Evolutionary conservation across 2,888 invertebrate genomes (phyloP), one percentile per base, ranked within the genome.

Genomic region (Saturnia pavonia): DNA sequence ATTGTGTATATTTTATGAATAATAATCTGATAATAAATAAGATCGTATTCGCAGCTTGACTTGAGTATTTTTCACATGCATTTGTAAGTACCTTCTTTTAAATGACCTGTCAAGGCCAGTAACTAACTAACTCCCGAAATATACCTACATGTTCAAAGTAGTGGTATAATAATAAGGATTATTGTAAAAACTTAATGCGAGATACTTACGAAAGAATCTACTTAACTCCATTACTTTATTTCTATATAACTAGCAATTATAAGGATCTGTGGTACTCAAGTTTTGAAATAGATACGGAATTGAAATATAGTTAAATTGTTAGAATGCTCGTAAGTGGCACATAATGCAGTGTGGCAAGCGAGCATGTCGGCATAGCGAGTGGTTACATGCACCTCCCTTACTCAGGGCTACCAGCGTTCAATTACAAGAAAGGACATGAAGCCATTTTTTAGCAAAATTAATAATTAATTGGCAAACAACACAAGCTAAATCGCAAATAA

Each of bases 271-370:
- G 25, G 42, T 65, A 40, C 42, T 45, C 43, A 71, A n/a, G 54
- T 71, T 71, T 71, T 65, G 71, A 68, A 51, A 66, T 71, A 71
- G 22, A 75, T 67, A 69, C 72, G 74, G 72, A 74, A 77, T 78
- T 74, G 74, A 75, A 79, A 79, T 76, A 75, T 74, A 79, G 72
- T 79, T 75, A 76, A 84, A 81, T 81, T 80, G 82, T 81, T 80
- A 80, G 82, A 84, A 76, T 73, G 74, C 78, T 78, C 73, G 81
- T 84, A 88, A 89, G 86, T 87, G 81, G 86, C 84, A 84, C 85
- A 86, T 87, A 86, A 86, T 83, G 83, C 80, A 81, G 82, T 88
- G 87, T 84, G 83, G 87, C 85, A 88, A 88, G 87, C 81, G 81
- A 78, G 84, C 82, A 83, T 84, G 85, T 85, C 82, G 82, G 78